Evolutionary conservation across 2,888 invertebrate genomes (phyloP).

Genomic region (Spilosoma lubricipeda): DNA sequence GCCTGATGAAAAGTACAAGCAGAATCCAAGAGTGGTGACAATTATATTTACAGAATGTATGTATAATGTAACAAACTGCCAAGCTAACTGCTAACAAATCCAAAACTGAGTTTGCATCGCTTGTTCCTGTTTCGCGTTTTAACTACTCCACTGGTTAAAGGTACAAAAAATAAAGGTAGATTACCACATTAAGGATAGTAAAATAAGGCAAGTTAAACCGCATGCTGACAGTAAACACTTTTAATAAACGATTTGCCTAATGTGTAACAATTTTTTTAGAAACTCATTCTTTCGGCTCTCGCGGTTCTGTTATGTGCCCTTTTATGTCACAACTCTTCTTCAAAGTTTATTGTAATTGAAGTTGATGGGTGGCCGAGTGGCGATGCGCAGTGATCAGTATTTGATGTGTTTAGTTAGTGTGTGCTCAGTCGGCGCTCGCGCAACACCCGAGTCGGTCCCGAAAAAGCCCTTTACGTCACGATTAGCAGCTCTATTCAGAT

Average conservation of each 20-base stretch:
- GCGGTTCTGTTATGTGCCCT: background rate
- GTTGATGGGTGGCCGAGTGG: background rate
- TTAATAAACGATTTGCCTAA: background rate
- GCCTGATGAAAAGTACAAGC: no score
- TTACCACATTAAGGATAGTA: background rate
- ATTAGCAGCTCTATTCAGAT: constrained; percentile 1
- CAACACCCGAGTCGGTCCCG: constrained; percentile 4
- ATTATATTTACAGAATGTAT: no score
- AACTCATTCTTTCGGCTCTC: background rate
- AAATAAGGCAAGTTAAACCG: background rate
- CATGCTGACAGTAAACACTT: background rate
- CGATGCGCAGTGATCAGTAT: background rate
- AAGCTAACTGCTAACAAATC: background rate
- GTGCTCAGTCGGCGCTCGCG: constrained; percentile 8
- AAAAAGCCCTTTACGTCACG: constrained; percentile 1
- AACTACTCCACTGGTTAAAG: background rate
- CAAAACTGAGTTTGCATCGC: background rate
- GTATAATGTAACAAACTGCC: no score
- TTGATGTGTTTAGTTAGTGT: constrained; percentile 6
- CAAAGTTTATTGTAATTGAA: constrained; percentile 7
- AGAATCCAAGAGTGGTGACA: no score
- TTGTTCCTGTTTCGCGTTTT: background rate
- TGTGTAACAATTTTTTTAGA: background rate
- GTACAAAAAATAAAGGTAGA: background rate
- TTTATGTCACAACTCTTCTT: background rate